Percentiles rank a stretch among this genome's conserved stretches.
Evolutionary conservation across 2,113 vertebrate genomes (phyloP).

Genomic region (Oceanodroma tethys): DNA sequence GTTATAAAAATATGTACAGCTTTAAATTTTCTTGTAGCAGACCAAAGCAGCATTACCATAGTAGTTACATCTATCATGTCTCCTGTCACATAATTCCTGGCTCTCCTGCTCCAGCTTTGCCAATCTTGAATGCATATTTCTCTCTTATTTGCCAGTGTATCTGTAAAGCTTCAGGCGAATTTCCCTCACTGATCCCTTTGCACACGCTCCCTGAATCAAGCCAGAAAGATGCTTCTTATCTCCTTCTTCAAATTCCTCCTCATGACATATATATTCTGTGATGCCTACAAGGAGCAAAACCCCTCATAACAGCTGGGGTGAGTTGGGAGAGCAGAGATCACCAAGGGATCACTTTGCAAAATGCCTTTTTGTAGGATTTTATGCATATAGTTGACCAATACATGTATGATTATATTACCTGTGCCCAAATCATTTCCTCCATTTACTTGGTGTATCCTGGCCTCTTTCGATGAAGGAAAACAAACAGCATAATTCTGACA

Average conservation of each 20-base stretch:
- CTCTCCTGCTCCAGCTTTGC: neutral
- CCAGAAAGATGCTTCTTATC: neutral
- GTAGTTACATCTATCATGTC: conserved; percentile 23
- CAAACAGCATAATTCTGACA: neutral
- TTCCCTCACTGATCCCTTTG: neutral
- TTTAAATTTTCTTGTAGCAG: conserved; percentile 34
- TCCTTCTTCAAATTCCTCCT: neutral
- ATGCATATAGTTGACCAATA: neutral
- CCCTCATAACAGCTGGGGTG: neutral
- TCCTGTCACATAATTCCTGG: conserved; percentile 14
- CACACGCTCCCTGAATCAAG: neutral
- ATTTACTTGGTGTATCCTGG: neutral
- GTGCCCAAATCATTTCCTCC: neutral
- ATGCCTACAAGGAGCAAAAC: neutral
- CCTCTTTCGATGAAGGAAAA: neutral
- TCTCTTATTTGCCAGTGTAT: neutral
- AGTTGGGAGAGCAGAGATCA: neutral
- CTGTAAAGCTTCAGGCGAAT: neutral
- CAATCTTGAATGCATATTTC: neutral
- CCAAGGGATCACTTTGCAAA: neutral
- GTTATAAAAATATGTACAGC: conserved; percentile 40
- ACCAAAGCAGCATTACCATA: conserved; percentile 47
- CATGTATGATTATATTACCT: neutral
- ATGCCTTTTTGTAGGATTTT: neutral
- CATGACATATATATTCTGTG: neutral